These are phyloP conservation scores for Helogale parvula DNA, from an alignment of 2,113 vertebrate species.

Conservation along the genomic window DNA sequence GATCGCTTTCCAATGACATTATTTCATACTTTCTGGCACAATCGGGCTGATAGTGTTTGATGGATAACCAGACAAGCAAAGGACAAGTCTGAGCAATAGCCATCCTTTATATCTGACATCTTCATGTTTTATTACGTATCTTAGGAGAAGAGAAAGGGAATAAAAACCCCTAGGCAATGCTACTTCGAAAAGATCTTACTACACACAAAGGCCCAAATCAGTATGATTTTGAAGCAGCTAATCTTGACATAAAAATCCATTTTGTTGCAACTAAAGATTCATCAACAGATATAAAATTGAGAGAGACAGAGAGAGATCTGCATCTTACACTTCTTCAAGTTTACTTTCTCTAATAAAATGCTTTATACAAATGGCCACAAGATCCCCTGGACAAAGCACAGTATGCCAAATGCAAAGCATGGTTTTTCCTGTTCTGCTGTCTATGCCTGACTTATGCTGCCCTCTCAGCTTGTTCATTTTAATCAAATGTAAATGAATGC, in stretches of 20 bases:
- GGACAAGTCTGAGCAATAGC: constrained; percentile 56
- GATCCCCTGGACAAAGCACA: neutral
- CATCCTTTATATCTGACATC: constrained; percentile 64
- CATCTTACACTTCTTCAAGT: neutral
- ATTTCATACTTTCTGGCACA: constrained; percentile 69
- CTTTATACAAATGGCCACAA: neutral
- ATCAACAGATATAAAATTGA: neutral
- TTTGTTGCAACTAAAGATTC: constrained; percentile 28
- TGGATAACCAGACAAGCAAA: constrained; percentile 76
- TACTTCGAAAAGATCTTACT: constrained; percentile 20
- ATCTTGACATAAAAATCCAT: neutral
- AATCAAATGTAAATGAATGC: constrained; percentile 25
- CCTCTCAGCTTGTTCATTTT: neutral
- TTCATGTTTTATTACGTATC: constrained; percentile 59
- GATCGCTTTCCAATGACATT: constrained; percentile 61
- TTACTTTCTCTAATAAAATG: constrained; percentile 23
- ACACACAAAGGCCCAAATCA: neutral
- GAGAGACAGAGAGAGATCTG: neutral
- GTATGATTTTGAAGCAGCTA: neutral
- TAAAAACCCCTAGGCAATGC: neutral
- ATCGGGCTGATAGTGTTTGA: constrained; percentile 51
- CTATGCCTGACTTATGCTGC: neutral
- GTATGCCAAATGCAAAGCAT: neutral
- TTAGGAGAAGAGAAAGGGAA: constrained; percentile 42
- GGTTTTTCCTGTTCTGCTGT: neutral